Evolutionary conservation across 2,113 vertebrate species (phyloP).

Genomic region (Hippoglossus stenolepis): DNA sequence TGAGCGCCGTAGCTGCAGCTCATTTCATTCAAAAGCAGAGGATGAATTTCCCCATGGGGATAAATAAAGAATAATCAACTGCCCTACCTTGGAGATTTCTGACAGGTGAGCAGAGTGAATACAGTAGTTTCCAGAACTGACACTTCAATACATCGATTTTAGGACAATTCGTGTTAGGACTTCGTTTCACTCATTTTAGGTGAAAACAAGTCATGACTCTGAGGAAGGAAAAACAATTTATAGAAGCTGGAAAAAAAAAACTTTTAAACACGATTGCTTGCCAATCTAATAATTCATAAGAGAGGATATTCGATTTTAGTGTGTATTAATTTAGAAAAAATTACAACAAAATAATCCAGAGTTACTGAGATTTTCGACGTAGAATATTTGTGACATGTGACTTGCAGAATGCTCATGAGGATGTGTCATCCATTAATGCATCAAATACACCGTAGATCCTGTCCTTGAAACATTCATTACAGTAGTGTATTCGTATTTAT

Average conservation of each 20-base stretch:
- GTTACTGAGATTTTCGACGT: no score
- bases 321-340: no score
- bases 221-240: background rate
- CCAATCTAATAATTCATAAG: no score
- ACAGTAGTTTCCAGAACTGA: no score
- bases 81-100: background rate
- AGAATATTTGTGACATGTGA: no score
- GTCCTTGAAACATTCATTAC: slow-evolving; percentile 5
- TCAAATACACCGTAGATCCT: background rate
- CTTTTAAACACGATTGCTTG: no score
- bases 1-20: no score
- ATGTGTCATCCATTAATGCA: background rate
- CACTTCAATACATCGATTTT: background rate
- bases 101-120: no score
- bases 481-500: slow-evolving; percentile 3
- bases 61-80: background rate
- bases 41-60: background rate
- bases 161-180: background rate
- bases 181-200: background rate
- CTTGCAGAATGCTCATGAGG: background rate
- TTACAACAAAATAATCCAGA: no score
- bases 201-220: background rate
- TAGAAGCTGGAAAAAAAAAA: no score
- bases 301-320: no score
- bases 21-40: background rate